Base-by-base conservation (phyloP, 2,888 invertebrate genomes). In the Drosophila mayaguana region DNA sequence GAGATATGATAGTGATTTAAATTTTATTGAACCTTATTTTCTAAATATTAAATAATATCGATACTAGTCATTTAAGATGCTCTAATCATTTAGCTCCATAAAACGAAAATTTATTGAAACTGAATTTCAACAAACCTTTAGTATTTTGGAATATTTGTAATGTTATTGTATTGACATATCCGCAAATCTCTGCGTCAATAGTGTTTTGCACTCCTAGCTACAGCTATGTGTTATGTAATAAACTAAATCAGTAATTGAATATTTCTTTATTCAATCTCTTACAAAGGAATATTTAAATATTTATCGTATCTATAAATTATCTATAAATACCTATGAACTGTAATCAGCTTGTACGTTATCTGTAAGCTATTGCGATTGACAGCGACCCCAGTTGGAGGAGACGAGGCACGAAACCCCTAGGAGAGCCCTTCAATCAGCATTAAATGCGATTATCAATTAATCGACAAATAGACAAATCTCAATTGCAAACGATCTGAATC, bases 391-490 rank as follows among this genome's bases (percentile, higher is more conserved):
- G 4, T 57, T 8, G 32, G 18, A 18, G 16, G 36, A 18, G 14
- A 1, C 14, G 6, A 3, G 18, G 18, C 38, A 12, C 14, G 12
- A 14, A 18, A 14, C 62, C 14, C 38, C 38, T 34, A 59, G 12
- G 16, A 53, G 40, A 46, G 5, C 68, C 53, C 62, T 68, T 68
- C 75, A 75, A 75, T 75, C 63, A 68, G 60, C 16, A 28, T 66
- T 57, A 61, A 77, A 34, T 36, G 57, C 45, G 66, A 63, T 77
- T 79, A 75, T 57, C 71, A 75, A 77, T 77, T 63, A 75, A 61
- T 66, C 32, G 57, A 54, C 54, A 54, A 54, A 54, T 46, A 74
- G 75, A 75, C 64, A 70, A 70, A 77, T 75, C 65, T 70, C 56
- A 77, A 77, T 77, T 77, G 76, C 70, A 64, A 65, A 53, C 38